Evolutionary conservation across 2,113 vertebrate genomes (phyloP).

Genomic region (Hippocampus zosterae): DNA sequence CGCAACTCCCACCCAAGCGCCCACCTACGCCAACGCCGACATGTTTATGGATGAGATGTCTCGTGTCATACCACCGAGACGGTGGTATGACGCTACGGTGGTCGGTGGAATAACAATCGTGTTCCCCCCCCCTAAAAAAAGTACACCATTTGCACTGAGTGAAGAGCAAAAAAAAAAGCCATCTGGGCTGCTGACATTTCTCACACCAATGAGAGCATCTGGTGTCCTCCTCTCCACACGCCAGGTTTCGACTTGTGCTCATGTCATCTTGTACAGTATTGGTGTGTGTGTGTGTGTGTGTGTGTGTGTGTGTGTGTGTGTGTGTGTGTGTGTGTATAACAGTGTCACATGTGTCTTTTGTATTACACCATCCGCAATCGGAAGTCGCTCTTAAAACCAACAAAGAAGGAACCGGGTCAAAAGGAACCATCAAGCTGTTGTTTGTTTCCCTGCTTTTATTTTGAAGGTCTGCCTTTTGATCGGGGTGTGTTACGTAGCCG

Average conservation of each 20-base stretch:
- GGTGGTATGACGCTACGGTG: constrained; percentile 35
- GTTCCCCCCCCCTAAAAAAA: background rate
- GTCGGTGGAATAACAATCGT: constrained; percentile 19
- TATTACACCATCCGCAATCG: background rate
- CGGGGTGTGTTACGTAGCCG: no score
- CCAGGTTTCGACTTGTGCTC: constrained; percentile 40
- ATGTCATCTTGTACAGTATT: constrained; percentile 50
- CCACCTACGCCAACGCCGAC: constrained; percentile 17
- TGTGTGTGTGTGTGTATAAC: background rate
- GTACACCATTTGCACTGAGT: background rate
- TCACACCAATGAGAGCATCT: constrained; percentile 51
- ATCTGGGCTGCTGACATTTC: constrained; percentile 64
- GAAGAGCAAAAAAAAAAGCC: constrained; percentile 36
- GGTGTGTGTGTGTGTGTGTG: background rate
- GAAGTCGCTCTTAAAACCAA: no score
- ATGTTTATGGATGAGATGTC: constrained; percentile 70
- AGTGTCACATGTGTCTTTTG: no score
- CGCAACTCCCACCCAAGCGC: constrained; percentile 2
- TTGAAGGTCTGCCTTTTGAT: no score
- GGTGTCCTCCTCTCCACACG: constrained; percentile 45
- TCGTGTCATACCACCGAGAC: constrained; percentile 32
- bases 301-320: background rate
- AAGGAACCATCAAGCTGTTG: background rate
- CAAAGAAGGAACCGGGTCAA: background rate
- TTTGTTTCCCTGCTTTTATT: no score